Base-by-base conservation (phyloP, 2,113 vertebrate genomes). In the Acrocephalus kingi region DNA sequence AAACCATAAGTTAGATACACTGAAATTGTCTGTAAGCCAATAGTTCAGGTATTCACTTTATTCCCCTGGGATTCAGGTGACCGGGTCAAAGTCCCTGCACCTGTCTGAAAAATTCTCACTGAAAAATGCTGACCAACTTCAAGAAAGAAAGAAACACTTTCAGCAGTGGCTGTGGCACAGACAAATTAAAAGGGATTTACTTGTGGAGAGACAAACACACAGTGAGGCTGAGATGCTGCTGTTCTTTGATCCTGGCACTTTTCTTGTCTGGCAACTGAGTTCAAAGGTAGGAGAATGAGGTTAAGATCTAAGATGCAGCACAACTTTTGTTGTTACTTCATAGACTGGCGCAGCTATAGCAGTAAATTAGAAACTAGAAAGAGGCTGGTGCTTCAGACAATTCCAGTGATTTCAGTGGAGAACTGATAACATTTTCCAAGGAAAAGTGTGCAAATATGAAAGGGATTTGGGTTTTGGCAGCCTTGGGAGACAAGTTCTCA, bases 191-290 rank as follows among this genome's bases (percentile, higher is more conserved):
- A 4, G 3, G 20, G 22, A 59, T 93, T 87, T 93, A 80, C 90
- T 88, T 43, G 0, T 22, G 30, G 52, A 76, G 59, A 88, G 62
- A 59, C 48, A 93, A 85, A 81, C 67, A 63, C 55, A 56, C 58
- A 75, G 76, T 41, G 63, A 84, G 48, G 14, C 49, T 74, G 87
- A 94, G 82, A 71, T 30, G 56, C 51, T 91, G 66, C 43, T 1
- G 1, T 86, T 86, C 94, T 92, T 96, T 90, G 85, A 86, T 94
- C 83, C 74, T 45, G n/a, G 56, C 80, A 94, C 54, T 55, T 74
- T 74, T 91, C 84, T 88, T 93, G 76, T 84, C 94, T 93, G 89
- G 91, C 56, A 92, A 78, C 73, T 92, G 91, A 89, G 91, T 90
- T 90, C 33, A 8, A 92, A 93, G 84, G 84, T 89, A 89, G 86